Evolutionary conservation across 2,888 invertebrate species (phyloP), one percentile per base, ranked within the genome.

Genomic region (Apamea epomidion): DNA sequence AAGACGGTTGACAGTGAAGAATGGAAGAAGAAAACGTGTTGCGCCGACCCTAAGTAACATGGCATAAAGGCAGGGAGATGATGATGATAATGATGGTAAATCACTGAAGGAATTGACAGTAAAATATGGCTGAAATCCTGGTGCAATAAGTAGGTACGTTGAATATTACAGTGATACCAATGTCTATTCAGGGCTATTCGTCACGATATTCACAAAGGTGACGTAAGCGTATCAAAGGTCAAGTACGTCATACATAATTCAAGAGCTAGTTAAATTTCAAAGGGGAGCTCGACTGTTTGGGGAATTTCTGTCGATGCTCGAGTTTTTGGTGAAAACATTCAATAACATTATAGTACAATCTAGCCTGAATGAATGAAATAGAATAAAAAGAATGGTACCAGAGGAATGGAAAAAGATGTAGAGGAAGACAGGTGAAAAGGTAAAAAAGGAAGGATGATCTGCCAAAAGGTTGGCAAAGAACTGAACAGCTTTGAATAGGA

Each of bases 221-320:
- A 72, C 78, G 45, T 71, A 71, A 68, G 67, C 45, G 78, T 62
- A 16, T 12, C 51, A 48, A 62, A 72, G 82, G 71, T 82, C 45
- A 82, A 78, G 67, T 37, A 45, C 67, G n/a, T 37, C 21, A 77
- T 77, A 70, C 25, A 83, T 82, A 37, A 83, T 82, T 83, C 83
- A 78, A 60, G 29, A 78, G 78, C 6, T 32, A 21, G 29, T 48
- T 60, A 42, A 60, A 48, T 76, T 75, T 32, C 42, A 60, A 60
- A n/a, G 51, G 37, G 21, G 18, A 74, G 1, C 14, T 16, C 4
- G 14, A 60, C 7, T 62, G 1, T n/a, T 51, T 42, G n/a, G 45
- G 5, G 14, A 42, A 60, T 60, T 32, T 64, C 32, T 14, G 37
- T 14, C 2, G 16, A 45, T 54, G 12, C 2, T 32, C 48, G 18